Evolutionary conservation across 35 echinoderm and acorn worm species (phyloP), one percentile per base, ranked within the genome.

Genomic region (Acanthaster planci): DNA sequence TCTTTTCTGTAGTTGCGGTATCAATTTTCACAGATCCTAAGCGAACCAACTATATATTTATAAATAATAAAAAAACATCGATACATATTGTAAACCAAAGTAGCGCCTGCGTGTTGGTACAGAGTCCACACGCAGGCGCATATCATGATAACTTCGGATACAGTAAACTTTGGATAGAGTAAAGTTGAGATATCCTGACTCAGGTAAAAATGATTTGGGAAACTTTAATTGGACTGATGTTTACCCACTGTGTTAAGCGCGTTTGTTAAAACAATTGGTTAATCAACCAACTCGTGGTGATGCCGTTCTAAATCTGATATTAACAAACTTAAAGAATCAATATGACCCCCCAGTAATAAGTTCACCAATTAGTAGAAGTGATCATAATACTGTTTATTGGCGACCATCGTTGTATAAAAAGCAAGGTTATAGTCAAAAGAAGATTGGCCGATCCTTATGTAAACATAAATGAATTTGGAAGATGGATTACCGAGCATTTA

Each of bases 321-420:
- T 67, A 7, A 85, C 82, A 29, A 67, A 85, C 44, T 7, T 85
- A 14, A 67, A 60, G 27, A 67, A 85, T 17, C 39, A 39, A 19
- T 85, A 85, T 39, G 39, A 67, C 8, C 21, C 14, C 5, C 82
- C 82, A 19, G 57, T 72, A 7, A n/a, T 85, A 17, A 39, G 55
- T 30, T 67, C 57, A 15, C 82, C 82, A 19, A 67, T 85, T 22
- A 57, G 82, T n/a, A 36, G 34, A n/a, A 85, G 56, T 23, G 82
- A 85, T 85, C 82, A 85, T 42, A 67, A 60, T n/a, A 85, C 82
- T 39, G n/a, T 85, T 22, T 85, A 85, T 44, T 76, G 39, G 47
- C 9, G 21, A 22, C 59, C 2, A 8, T 27, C n/a, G 9, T 26
- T 7, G 19, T 34, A 38, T 5, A 39, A 26, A n/a, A 79, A 37